phyloP scores from a whole-genome alignment of 2,113 vertebrate genomes.

The Neodon shergylaensis region DNA sequence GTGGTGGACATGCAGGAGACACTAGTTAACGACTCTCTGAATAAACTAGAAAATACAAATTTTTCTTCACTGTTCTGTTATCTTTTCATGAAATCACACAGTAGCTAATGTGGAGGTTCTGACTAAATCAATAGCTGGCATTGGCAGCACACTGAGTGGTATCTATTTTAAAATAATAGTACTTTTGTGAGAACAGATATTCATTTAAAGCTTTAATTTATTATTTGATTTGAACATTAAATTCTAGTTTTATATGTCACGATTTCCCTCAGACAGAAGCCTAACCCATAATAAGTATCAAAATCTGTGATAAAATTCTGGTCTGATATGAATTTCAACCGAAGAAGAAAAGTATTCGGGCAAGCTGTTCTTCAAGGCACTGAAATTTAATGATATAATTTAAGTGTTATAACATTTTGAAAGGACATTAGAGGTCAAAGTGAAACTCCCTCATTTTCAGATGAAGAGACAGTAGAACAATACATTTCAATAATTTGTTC shows the following conservation, averaged over 20 bases:
- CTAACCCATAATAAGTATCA: background rate
- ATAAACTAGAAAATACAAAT: background rate
- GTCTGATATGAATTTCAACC: background rate
- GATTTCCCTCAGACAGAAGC: background rate
- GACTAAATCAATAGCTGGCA: background rate
- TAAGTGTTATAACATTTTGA: slow-evolving; percentile 56
- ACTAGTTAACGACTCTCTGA: no score
- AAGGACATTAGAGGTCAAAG: slow-evolving; percentile 54
- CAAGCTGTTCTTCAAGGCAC: background rate
- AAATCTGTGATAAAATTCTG: slow-evolving; percentile 10
- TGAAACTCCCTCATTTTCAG: slow-evolving; percentile 60
- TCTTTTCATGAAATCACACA: background rate
- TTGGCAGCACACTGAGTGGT: background rate
- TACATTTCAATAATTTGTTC: slow-evolving; percentile 65
- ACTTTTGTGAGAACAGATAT: background rate
- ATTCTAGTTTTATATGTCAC: background rate
- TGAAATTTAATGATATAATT: slow-evolving; percentile 61
- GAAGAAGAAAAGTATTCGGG: slow-evolving; percentile 36
- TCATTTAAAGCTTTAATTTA: background rate
- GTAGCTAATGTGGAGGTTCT: background rate
- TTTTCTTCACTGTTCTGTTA: background rate
- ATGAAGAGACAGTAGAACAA: slow-evolving; percentile 25
- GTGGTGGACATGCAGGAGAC: background rate
- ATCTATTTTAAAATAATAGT: background rate
- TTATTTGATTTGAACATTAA: background rate